A percentile compares a stretch with the other conserved stretches of the same genome.
Conservation (phyloP, 2,888 invertebrate species). For the Ichneumoninae sp. region DNA sequence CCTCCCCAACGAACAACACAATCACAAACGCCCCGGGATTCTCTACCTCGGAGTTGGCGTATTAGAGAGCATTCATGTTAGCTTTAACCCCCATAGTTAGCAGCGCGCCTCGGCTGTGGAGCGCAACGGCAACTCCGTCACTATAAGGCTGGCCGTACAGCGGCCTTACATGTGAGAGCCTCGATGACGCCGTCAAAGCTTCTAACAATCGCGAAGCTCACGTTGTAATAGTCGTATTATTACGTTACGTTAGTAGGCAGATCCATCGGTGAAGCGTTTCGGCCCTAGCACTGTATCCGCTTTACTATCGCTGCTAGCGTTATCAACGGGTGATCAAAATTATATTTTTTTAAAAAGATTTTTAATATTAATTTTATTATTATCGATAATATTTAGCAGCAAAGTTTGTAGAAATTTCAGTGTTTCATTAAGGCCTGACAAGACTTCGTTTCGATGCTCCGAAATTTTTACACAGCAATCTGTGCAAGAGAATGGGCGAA, state of each 20-base stretch:
- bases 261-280: background rate
- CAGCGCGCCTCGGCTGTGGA: constrained; percentile 25
- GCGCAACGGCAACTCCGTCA: constrained; percentile 52
- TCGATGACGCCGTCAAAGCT: constrained; percentile 45
- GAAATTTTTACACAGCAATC: no score
- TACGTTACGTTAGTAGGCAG: background rate
- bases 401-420: no score
- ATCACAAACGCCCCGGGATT: constrained; percentile 59
- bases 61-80: constrained; percentile 64
- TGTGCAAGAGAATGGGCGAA: no score
- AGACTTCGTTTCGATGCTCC: no score
- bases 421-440: no score
- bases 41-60: constrained; percentile 52
- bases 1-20: constrained; percentile 57
- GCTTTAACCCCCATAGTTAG: constrained; percentile 50
- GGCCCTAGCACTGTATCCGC: background rate
- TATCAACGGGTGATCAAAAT: background rate
- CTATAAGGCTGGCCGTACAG: constrained; percentile 54
- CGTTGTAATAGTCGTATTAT: constrained; percentile 15
- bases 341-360: background rate
- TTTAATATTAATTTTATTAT: no score
- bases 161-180: constrained; percentile 14
- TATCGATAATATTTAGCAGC: no score
- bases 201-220: constrained; percentile 28
- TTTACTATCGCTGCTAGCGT: background rate